Base-by-base conservation (phyloP, 2,113 vertebrate genomes). In the Marmota monax region DNA sequence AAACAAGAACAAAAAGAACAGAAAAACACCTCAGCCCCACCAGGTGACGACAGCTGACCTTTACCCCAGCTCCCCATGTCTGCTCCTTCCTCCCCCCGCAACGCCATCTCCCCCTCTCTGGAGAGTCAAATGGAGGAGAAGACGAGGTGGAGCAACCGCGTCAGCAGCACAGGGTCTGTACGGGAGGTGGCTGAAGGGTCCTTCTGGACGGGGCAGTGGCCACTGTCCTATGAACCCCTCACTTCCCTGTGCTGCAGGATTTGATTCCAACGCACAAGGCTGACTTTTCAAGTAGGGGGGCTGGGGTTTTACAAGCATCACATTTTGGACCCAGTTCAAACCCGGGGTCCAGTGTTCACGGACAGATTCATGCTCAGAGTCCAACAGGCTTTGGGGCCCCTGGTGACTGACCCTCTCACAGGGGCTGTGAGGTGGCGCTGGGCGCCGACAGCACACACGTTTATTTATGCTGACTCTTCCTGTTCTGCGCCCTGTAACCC, bases 351-450 rank as follows among this genome's bases (percentile, higher is more conserved):
- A 13, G 65, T 22, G 42, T 77, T 72, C 17, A 32, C 3, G 5
- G 53, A 79, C 10, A 20, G n/a, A 45, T 3, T 51, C 42, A 42
- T 0, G 5, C 16, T 27, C 56, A 74, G 29, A 51, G 70, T 63
- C 61, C 4, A 6, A 6, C 7, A 25, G 63, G 69, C 34, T 65
- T 7, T n/a, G 61, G 67, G 42, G 16, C 48, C 4, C 78, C 20
- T 34, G 72, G 65, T 23, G 53, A 39, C 39, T 4, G 39, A 58
- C 1, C 11, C 37, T 61, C 39, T 84, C 27, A 0, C 0, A 8
- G 22, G n/a, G 88, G 13, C 9, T 69, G 2, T 0, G 0, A 53
- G 39, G 39, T 2, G 0, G n/a, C 53, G 12, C 7, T 0, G 13
- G 65, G 39, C 29, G 76, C 77, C 16, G 29, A 39, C 22, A 32